phyloP scores from a whole-genome alignment of 2,113 vertebrate species.

The Amazona guildingii region DNA sequence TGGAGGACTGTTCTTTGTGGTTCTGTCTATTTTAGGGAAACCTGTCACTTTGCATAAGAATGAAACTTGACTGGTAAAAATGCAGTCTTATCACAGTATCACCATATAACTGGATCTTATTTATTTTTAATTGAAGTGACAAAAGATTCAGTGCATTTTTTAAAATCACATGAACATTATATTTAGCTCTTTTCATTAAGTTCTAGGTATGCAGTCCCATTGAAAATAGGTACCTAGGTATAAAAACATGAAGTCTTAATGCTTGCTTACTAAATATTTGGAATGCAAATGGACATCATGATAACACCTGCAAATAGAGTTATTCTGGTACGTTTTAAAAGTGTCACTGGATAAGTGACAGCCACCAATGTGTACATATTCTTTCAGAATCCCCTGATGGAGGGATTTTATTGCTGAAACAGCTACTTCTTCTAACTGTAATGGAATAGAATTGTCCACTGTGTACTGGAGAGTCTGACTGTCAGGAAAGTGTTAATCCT shows the following conservation, averaged over 20 bases:
- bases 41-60: conserved; percentile 18
- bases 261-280: conserved; percentile 60
- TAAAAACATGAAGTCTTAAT: conserved; percentile 39
- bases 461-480: background rate
- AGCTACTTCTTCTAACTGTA: background rate
- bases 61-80: background rate
- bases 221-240: background rate
- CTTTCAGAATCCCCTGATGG: conserved; percentile 12
- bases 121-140: conserved; percentile 20
- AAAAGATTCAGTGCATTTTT: background rate
- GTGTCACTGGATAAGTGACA: conserved; percentile 51
- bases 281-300: background rate
- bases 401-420: background rate
- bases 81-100: background rate
- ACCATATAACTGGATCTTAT: background rate
- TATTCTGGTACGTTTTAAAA: conserved; percentile 40
- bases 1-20: background rate
- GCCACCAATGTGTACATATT: background rate
- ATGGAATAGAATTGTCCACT: background rate
- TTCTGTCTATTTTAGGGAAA: background rate
- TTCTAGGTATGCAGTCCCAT: background rate
- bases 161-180: background rate
- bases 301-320: conserved; percentile 9
- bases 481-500: background rate
- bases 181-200: conserved; percentile 44